phyloP scores from a whole-genome alignment of 1,140 invertebrate species.

The Venustaconcha ellipsiformis region DNA sequence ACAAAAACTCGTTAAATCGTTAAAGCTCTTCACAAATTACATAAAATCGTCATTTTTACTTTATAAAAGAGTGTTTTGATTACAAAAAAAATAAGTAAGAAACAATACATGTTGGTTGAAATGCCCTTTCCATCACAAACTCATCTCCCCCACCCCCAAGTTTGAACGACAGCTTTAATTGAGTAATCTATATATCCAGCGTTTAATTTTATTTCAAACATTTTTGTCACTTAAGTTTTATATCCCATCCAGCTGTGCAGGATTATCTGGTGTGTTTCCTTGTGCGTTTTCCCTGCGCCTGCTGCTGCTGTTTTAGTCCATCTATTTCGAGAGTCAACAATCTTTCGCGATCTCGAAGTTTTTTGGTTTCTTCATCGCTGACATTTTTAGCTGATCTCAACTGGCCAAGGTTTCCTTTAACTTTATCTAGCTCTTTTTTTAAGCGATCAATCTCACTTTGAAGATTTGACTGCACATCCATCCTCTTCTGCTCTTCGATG shows the following conservation, averaged over 20 bases:
- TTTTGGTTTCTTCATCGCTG: conserved; percentile 48
- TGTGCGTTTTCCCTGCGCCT: conserved; percentile 21
- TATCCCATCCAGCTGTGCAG: background rate
- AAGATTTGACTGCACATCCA: conserved; percentile 37
- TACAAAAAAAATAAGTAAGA: no score
- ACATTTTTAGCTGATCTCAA: conserved; percentile 48
- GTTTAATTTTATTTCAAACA: background rate
- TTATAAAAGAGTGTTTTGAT: no score
- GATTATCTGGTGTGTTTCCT: conserved; percentile 7
- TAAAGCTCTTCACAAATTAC: no score
- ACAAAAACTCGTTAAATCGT: no score
- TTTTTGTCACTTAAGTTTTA: background rate
- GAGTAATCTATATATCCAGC: no score
- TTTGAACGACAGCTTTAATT: no score
- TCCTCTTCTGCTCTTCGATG: conserved; percentile 35
- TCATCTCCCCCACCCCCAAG: no score
- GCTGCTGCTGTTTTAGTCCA: conserved; percentile 30
- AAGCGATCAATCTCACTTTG: conserved; percentile 38
- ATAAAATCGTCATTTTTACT: no score
- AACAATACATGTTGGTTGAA: no score
- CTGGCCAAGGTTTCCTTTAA: conserved; percentile 47
- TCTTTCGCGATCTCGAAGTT: conserved; percentile 39
- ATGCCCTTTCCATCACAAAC: no score
- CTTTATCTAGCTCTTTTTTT: conserved; percentile 41
- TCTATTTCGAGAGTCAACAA: conserved; percentile 40